Conservation (phyloP, 2,113 vertebrate genomes). For the Semnopithecus entellus region DNA sequence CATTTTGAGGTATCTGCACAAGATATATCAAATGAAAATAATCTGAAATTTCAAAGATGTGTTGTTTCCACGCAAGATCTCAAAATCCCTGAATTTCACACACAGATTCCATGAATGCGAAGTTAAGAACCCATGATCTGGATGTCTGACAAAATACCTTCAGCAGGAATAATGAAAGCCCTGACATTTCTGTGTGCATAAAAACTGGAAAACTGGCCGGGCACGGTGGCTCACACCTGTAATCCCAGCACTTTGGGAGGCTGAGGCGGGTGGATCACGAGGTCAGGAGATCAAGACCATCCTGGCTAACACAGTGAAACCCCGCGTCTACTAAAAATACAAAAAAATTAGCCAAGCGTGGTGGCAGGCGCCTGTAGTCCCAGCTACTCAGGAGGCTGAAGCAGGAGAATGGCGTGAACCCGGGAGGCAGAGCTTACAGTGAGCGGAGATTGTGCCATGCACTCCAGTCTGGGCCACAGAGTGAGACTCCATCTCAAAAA, state of each 20-base stretch:
- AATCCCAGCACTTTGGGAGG: too few relatives aligned
- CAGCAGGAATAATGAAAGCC: neutral
- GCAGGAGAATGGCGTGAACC: too few relatives aligned
- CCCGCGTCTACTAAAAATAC: fast-evolving
- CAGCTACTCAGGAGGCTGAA: fast-evolving
- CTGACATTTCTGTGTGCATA: neutral
- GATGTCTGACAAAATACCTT: neutral
- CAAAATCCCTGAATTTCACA: neutral
- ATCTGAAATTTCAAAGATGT: neutral
- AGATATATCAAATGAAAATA: neutral
- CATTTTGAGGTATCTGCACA: neutral
- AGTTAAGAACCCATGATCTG: neutral
- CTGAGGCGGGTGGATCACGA: fast-evolving
- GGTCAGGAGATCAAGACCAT: too few relatives aligned
- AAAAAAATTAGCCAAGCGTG: too few relatives aligned
- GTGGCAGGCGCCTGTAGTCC: too few relatives aligned
- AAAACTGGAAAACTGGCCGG: neutral
- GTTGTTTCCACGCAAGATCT: neutral
- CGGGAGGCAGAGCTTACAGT: too few relatives aligned
- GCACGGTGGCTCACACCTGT: too few relatives aligned
- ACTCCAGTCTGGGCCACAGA: too few relatives aligned
- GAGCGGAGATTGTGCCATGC: too few relatives aligned
- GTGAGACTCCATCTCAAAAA: fast-evolving
- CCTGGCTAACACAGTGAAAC: too few relatives aligned
- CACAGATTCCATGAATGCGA: neutral